phyloP scores from a whole-genome alignment of 2,888 invertebrate species.

The Selenia dentaria region DNA sequence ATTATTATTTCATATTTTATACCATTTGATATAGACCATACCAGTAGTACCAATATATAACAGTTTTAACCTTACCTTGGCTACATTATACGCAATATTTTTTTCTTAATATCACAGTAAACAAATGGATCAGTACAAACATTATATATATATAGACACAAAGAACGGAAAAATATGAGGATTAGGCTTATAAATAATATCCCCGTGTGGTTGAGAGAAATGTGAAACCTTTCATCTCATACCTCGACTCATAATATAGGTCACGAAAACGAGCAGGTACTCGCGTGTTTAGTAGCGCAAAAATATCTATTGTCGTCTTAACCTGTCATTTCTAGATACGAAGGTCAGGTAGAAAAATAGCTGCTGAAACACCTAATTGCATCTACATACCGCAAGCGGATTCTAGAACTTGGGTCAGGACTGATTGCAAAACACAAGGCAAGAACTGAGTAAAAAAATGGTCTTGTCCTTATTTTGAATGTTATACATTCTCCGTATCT shows the following conservation, averaged over 20 bases:
- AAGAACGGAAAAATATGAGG: slow-evolving; percentile 19
- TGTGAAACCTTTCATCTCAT: slow-evolving; percentile 34
- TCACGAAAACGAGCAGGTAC: slow-evolving; percentile 52
- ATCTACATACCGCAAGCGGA: too few species aligned
- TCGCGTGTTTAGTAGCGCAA: slow-evolving; percentile 53
- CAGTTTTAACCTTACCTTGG: too few species aligned
- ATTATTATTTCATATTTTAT: background rate
- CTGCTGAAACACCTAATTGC: slow-evolving; percentile 21
- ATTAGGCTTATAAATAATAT: slow-evolving; percentile 21
- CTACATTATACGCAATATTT: slow-evolving; percentile 4
- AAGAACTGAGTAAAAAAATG: too few species aligned
- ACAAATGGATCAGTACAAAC: slow-evolving; percentile 10
- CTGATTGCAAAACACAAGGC: too few species aligned
- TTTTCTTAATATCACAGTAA: slow-evolving; percentile 5
- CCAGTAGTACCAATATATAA: too few species aligned
- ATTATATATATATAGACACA: slow-evolving; percentile 6
- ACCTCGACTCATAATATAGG: slow-evolving; percentile 40
- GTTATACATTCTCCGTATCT: too few species aligned
- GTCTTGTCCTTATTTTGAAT: too few species aligned
- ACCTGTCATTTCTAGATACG: slow-evolving; percentile 32
- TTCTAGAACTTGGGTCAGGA: too few species aligned
- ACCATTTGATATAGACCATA: background rate
- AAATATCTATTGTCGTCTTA: slow-evolving; percentile 50
- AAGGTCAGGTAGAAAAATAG: slow-evolving; percentile 28
- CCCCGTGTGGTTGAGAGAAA: slow-evolving; percentile 27